A percentile compares a stretch with the other conserved stretches of the same genome.
Conservation (phyloP, 2,113 vertebrate species). For the Lagopus leucura region DNA sequence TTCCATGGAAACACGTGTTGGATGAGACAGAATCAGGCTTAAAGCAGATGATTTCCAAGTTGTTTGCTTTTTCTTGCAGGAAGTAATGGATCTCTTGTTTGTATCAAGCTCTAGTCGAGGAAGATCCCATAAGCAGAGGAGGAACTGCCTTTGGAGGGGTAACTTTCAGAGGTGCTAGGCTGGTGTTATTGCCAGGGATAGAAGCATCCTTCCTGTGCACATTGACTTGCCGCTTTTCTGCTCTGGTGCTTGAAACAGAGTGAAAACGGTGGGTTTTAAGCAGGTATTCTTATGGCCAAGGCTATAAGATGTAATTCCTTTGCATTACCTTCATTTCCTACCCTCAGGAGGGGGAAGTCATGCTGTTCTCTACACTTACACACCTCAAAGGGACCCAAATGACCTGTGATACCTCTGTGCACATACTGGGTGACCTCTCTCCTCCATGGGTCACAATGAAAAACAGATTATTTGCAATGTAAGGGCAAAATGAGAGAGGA, state of each 20-base stretch:
- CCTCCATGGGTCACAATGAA: not conserved
- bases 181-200: not conserved
- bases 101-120: not conserved
- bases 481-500: not conserved
- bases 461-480: not conserved
- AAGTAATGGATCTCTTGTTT: not conserved
- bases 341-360: not conserved
- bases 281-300: not conserved
- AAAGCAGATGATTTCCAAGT: constrained; percentile 15
- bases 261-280: not conserved
- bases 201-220: not conserved
- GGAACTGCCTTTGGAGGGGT: not conserved
- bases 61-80: constrained; percentile 5
- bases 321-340: not conserved
- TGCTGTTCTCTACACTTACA: not conserved
- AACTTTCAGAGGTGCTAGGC: not conserved
- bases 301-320: not conserved
- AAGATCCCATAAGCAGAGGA: not conserved
- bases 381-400: not conserved
- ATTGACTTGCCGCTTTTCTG: fast-evolving
- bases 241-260: not conserved
- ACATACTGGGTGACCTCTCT: not conserved
- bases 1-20: constrained; percentile 68
- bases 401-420: not conserved
- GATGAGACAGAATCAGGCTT: constrained; percentile 17